Evolutionary conservation across 2,113 vertebrate genomes (phyloP), one percentile per base, ranked within the genome.

Genomic region (Hoplias malabaricus): DNA sequence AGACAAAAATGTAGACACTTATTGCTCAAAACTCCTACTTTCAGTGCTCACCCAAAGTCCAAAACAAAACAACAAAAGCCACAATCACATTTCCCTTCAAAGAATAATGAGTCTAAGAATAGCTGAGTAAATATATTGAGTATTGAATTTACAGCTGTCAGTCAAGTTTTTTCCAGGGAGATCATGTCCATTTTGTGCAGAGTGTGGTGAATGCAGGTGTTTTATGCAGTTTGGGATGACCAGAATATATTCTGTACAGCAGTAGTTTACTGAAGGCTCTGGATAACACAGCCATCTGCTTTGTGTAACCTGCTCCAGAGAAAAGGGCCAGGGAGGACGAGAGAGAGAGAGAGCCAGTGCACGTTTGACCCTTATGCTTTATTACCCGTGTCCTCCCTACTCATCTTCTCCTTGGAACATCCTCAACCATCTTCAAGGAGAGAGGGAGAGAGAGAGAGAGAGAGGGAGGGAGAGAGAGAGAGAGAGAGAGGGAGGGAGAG

Each of bases 281-380:
- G 77, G 84, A 80, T 66, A 80, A 84, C 84, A 84, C 80, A 66
- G 77, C 84, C 88, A 84, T 89, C 83, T 89, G 88, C 53, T 89
- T 88, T 87, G 84, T 90, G 86, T 87, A 85, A 89, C 85, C 31
- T 34, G 53, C 59, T 61, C 56, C 25, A 50, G 21, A 59, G 48
- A n/a, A 12, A 48, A 69, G 19, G 33, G 67, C 16, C 19, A 38
- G 31, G 2, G 46, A 38, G 67, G 56, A 57, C 12, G 29, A 71
- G 19, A 40, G 65, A n/a, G 62, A 65, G 46, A 69, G 48, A 21
- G 27, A 69, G 43, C 46, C 13, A 29, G 59, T 65, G 59, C 46
- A 85, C 75, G 56, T 75, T 80, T 88, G 84, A 88, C 87, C 86
- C 84, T 43, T 69, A 12, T 84, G 79, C 79, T 86, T 86, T 82